These are phyloP conservation scores for Tillus elongatus DNA, from an alignment of 2,888 invertebrate species.

Conservation along the genomic window DNA sequence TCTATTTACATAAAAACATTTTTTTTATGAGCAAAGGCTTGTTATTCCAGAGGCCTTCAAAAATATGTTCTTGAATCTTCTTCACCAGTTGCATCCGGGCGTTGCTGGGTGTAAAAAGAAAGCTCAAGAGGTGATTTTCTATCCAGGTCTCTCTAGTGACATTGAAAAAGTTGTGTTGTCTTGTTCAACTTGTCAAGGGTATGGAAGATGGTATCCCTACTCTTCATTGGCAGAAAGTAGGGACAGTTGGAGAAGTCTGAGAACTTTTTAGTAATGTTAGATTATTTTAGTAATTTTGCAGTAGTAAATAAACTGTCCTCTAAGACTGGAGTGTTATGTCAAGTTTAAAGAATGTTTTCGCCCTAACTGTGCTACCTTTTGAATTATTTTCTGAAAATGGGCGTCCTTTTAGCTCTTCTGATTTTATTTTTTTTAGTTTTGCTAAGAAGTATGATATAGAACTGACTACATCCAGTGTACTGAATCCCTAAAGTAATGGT, in stretches of 20 bases:
- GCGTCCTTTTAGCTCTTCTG: background rate
- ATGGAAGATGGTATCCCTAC: background rate
- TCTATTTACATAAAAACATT: background rate
- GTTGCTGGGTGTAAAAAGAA: slow-evolving; percentile 2
- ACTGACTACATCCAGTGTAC: slow-evolving; percentile 1
- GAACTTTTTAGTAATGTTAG: background rate
- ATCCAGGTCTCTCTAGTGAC: slow-evolving; percentile 2
- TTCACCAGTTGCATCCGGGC: background rate
- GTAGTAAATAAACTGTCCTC: background rate
- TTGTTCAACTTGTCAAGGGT: slow-evolving; percentile 4
- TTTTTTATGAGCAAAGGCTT: background rate
- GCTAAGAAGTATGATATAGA: background rate
- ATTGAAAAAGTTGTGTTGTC: slow-evolving; percentile 1
- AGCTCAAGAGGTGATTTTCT: background rate
- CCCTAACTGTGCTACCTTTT: background rate
- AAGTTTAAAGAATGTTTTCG: slow-evolving; percentile 1
- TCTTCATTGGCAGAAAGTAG: background rate
- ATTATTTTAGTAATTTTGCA: background rate
- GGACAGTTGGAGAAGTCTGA: slow-evolving; percentile 1
- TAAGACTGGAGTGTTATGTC: slow-evolving; percentile 3
- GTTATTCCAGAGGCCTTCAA: slow-evolving; percentile 4
- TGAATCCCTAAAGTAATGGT: slow-evolving; percentile 1
- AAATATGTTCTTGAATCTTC: background rate
- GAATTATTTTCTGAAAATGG: background rate
- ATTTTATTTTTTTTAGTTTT: slow-evolving; percentile 1